Conservation (phyloP, 1,140 invertebrate genomes). For the Onthophagus taurus region DNA sequence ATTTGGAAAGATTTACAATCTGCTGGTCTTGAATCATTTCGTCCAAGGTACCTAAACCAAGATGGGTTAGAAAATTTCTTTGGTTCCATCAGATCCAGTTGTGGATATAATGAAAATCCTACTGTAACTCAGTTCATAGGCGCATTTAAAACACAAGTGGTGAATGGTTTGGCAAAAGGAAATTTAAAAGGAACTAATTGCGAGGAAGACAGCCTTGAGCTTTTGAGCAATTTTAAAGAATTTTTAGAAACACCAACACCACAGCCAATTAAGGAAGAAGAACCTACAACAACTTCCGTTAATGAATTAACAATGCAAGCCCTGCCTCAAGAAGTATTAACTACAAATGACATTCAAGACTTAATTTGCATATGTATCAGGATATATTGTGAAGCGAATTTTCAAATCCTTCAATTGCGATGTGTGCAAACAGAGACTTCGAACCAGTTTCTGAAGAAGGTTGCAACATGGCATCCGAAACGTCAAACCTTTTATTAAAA, state of each 20-base stretch:
- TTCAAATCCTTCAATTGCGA: no score
- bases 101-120: slow-evolving; percentile 17
- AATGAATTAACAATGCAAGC: no score
- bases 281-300: no score
- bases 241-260: slow-evolving; percentile 15
- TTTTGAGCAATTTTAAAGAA: slow-evolving; percentile 13
- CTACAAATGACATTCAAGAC: no score
- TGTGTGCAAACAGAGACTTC: no score
- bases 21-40: background rate
- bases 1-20: slow-evolving; percentile 15
- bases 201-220: slow-evolving; percentile 12
- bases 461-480: no score
- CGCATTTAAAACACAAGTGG: slow-evolving; percentile 17
- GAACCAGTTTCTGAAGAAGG: no score
- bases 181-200: slow-evolving; percentile 11
- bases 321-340: no score
- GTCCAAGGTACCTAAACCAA: slow-evolving; percentile 14
- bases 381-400: no score
- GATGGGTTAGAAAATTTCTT: slow-evolving; percentile 19
- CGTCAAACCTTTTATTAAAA: no score
- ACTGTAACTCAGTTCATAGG: slow-evolving; percentile 18
- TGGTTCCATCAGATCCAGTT: slow-evolving; percentile 14
- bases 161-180: slow-evolving; percentile 15
- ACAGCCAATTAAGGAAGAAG: no score
- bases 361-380: no score